A percentile compares a stretch with the other conserved stretches of the same genome.
phyloP scores from a whole-genome alignment of 2,113 vertebrate species.

The Hipposideros armiger region DNA sequence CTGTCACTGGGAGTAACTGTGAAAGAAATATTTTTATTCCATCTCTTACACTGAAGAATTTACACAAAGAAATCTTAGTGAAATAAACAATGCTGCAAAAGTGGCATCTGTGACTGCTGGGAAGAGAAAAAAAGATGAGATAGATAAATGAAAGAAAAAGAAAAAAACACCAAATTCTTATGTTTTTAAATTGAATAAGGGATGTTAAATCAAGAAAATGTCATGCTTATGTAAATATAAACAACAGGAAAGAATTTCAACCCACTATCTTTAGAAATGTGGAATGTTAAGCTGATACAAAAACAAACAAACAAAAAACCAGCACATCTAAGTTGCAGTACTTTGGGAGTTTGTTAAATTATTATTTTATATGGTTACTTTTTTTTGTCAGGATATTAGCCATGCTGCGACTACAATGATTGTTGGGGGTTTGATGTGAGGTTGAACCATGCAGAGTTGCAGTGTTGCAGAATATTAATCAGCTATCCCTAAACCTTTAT shows the following conservation, averaged over 20 bases:
- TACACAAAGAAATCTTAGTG: constrained; percentile 48
- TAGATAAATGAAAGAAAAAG: neutral
- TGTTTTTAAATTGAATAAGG: neutral
- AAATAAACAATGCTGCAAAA: constrained; percentile 47
- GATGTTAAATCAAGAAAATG: constrained; percentile 42
- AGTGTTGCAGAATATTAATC: constrained; percentile 42
- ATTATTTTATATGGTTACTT: neutral
- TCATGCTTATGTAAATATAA: constrained; percentile 49
- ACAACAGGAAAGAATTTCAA: constrained; percentile 44
- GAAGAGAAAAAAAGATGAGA: constrained; percentile 36
- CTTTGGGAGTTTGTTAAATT: neutral
- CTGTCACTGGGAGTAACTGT: neutral
- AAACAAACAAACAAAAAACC: neutral
- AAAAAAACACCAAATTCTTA: neutral
- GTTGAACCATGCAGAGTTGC: constrained; percentile 73
- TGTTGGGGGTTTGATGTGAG: neutral
- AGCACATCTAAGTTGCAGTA: neutral
- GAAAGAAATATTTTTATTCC: constrained; percentile 62
- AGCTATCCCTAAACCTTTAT: constrained; percentile 61
- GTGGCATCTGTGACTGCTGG: neutral
- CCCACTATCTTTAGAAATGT: constrained; percentile 41
- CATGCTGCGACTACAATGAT: constrained; percentile 45
- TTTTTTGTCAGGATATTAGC: neutral
- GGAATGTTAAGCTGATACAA: constrained; percentile 72
- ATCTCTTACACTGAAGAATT: constrained; percentile 15